These are phyloP conservation scores for Caenorhabditis japonica DNA, from an alignment of 2,888 invertebrate genomes.

Conservation along the genomic window DNA sequence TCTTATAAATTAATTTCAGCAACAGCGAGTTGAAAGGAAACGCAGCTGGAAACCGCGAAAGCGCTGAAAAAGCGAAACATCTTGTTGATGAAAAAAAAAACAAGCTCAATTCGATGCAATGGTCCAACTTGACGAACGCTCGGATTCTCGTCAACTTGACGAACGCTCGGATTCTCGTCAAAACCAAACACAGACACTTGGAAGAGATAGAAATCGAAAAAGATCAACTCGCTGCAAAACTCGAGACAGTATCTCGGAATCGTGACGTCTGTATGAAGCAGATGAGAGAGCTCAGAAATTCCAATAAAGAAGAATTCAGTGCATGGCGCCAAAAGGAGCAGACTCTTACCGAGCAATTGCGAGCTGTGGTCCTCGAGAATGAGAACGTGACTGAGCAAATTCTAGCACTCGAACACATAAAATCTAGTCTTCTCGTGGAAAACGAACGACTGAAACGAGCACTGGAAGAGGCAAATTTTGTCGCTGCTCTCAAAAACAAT, in stretches of 20 bases:
- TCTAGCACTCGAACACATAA: background rate
- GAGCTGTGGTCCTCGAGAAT: background rate
- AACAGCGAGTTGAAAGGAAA: conserved; percentile 4
- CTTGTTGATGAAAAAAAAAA: conserved; percentile 5
- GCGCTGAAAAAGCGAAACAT: conserved; percentile 9
- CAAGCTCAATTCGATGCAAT: background rate
- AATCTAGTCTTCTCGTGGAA: conserved; percentile 6
- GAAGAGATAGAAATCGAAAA: conserved; percentile 33
- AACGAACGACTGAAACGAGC: conserved; percentile 1
- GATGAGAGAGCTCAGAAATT: conserved; percentile 17
- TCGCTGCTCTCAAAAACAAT: conserved; percentile 1
- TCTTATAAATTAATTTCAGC: too few species aligned
- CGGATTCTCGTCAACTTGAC: too few species aligned
- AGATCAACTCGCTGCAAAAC: background rate
- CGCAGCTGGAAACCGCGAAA: conserved; percentile 8
- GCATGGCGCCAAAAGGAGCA: conserved; percentile 10
- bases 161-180: conserved; percentile 1
- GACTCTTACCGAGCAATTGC: conserved; percentile 4
- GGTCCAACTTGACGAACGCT: too few species aligned
- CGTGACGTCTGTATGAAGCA: conserved; percentile 21
- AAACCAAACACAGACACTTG: conserved; percentile 2
- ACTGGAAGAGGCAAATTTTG: conserved; percentile 1
- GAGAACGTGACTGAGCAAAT: background rate
- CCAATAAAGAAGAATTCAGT: conserved; percentile 22
- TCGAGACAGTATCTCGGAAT: background rate